phyloP scores from a whole-genome alignment of 2,113 vertebrate genomes.

The Riparia riparia region DNA sequence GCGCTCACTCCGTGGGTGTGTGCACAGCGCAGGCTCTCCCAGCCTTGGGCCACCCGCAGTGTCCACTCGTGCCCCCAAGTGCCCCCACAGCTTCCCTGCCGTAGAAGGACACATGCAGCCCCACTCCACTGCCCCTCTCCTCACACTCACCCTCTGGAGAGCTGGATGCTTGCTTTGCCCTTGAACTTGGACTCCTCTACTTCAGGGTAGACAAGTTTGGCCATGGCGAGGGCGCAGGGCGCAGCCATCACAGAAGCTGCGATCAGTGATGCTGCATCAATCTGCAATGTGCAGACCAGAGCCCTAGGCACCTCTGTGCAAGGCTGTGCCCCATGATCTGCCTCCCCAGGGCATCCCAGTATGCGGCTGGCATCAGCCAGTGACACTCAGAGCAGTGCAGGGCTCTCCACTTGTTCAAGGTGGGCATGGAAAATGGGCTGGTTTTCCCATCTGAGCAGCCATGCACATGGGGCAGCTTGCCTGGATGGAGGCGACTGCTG shows the following conservation, averaged over 20 bases:
- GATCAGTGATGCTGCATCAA: conserved; percentile 87
- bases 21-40: not conserved
- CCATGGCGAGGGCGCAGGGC: conserved; percentile 90
- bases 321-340: rapidly evolving
- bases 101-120: rapidly evolving
- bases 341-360: not conserved
- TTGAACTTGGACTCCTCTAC: conserved; percentile 85
- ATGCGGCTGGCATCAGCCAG: rapidly evolving
- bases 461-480: rapidly evolving
- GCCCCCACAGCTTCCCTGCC: rapidly evolving
- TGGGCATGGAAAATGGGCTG: not conserved
- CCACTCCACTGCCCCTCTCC: not conserved
- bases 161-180: conserved; percentile 72
- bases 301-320: not conserved
- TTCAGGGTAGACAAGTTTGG: conserved; percentile 93
- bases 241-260: conserved; percentile 97
- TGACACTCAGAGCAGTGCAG: rapidly evolving
- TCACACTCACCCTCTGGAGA: conserved; percentile 60
- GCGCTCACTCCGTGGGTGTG: rapidly evolving
- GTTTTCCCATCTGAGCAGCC: not conserved
- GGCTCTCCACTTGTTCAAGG: not conserved
- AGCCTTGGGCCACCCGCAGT: rapidly evolving
- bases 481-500: not conserved
- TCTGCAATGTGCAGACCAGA: conserved; percentile 72
- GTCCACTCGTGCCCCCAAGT: not conserved